phyloP scores from a whole-genome alignment of 2,888 invertebrate species.

The Empis stercorea region DNA sequence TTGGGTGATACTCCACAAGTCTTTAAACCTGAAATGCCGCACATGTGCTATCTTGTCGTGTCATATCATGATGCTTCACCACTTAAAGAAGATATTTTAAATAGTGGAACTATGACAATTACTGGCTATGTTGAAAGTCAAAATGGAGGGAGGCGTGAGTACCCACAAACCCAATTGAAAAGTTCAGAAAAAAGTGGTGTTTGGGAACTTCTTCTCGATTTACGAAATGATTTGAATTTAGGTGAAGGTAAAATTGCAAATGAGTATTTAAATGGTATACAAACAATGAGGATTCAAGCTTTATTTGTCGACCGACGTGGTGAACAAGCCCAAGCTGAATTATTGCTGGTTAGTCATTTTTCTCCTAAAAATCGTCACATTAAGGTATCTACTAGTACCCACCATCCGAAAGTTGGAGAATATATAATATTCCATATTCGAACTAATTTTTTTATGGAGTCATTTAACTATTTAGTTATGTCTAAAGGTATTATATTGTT shows the following conservation, averaged over 20 bases:
- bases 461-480: conserved; percentile 82
- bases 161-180: conserved; percentile 47
- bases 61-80: conserved; percentile 86
- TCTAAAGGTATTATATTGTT: conserved; percentile 84
- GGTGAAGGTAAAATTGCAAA: conserved; percentile 45
- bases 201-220: conserved; percentile 72
- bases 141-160: conserved; percentile 48
- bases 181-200: conserved; percentile 60
- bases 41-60: conserved; percentile 73
- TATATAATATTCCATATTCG: conserved; percentile 90
- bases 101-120: conserved; percentile 53
- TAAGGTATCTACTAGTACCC: conserved; percentile 74
- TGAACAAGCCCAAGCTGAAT: conserved; percentile 51
- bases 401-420: conserved; percentile 75
- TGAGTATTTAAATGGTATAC: conserved; percentile 51
- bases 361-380: conserved; percentile 74
- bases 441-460: conserved; percentile 78
- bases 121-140: conserved; percentile 47
- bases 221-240: conserved; percentile 45
- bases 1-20: conserved; percentile 85
- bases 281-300: conserved; percentile 54
- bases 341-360: conserved; percentile 63
- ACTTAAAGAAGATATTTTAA: conserved; percentile 49
- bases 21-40: conserved; percentile 90
- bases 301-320: conserved; percentile 55